phyloP scores from a whole-genome alignment of 2,113 vertebrate species.

The Cynocephalus volans region DNA sequence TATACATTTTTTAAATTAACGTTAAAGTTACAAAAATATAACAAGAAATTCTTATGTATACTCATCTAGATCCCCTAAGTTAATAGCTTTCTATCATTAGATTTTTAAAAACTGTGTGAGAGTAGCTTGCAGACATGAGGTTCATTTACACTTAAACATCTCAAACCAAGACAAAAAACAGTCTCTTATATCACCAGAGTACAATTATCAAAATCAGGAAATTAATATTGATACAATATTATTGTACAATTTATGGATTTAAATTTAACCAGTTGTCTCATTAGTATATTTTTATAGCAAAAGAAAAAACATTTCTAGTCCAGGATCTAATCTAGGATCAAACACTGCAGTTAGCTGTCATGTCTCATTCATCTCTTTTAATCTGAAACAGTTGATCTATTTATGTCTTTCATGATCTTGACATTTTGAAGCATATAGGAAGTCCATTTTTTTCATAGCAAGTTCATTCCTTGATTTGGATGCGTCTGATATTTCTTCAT shows the following conservation, averaged over 20 bases:
- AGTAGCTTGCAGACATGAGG: slow-evolving; percentile 18
- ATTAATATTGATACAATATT: neutral
- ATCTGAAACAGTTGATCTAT: neutral
- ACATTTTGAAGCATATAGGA: neutral
- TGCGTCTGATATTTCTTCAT: neutral
- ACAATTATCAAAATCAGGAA: neutral
- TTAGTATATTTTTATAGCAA: neutral
- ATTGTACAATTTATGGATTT: neutral
- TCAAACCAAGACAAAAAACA: neutral
- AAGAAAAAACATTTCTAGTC: slow-evolving; percentile 4
- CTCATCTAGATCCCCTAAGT: neutral
- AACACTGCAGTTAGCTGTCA: neutral
- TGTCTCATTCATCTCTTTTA: slow-evolving; percentile 18
- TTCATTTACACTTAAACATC: neutral
- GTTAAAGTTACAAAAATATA: neutral
- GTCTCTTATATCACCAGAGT: neutral
- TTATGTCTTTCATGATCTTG: neutral
- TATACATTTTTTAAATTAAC: neutral
- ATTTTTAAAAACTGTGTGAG: neutral
- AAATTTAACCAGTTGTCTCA: neutral
- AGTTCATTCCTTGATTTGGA: neutral
- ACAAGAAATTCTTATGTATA: slow-evolving; percentile 1
- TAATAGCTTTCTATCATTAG: neutral
- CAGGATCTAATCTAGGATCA: neutral
- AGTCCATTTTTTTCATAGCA: neutral